A percentile compares a stretch with the other conserved stretches of the same genome.
These are phyloP conservation scores for Zaprionus capensis DNA, from an alignment of 1,140 invertebrate genomes.

Conservation along the genomic window DNA sequence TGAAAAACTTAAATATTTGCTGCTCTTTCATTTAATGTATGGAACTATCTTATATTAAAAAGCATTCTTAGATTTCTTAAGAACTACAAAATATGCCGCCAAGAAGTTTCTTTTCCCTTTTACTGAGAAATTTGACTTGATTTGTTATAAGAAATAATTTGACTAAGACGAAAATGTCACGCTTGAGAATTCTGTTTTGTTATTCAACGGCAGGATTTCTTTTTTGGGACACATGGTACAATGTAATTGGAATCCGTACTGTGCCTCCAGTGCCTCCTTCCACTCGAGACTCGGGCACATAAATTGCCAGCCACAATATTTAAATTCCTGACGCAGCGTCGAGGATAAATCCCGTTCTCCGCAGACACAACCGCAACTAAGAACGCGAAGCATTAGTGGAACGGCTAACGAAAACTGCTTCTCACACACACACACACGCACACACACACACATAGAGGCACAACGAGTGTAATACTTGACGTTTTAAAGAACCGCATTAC, in stretches of 20 bases:
- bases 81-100: not conserved
- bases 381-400: conserved; percentile 33
- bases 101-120: not conserved
- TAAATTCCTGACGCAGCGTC: conserved; percentile 29
- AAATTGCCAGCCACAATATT: conserved; percentile 34
- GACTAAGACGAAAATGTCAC: not conserved
- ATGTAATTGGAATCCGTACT: conserved; percentile 8
- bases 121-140: not conserved
- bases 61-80: not conserved
- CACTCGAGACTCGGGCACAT: not conserved
- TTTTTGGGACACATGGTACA: not conserved
- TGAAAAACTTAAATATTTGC: no score
- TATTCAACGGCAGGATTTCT: not conserved
- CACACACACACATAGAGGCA: not conserved
- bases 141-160: not conserved
- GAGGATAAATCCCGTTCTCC: conserved; percentile 21
- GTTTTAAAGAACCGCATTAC: conserved; percentile 68
- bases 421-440: not conserved
- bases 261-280: no score
- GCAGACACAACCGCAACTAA: conserved; percentile 36
- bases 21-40: not conserved
- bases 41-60: not conserved
- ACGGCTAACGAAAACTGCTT: conserved; percentile 1
- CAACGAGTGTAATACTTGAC: conserved; percentile 24
- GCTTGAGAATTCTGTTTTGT: not conserved